phyloP scores from a whole-genome alignment of 2,113 vertebrate species.

The Phalacrocorax carbo region DNA sequence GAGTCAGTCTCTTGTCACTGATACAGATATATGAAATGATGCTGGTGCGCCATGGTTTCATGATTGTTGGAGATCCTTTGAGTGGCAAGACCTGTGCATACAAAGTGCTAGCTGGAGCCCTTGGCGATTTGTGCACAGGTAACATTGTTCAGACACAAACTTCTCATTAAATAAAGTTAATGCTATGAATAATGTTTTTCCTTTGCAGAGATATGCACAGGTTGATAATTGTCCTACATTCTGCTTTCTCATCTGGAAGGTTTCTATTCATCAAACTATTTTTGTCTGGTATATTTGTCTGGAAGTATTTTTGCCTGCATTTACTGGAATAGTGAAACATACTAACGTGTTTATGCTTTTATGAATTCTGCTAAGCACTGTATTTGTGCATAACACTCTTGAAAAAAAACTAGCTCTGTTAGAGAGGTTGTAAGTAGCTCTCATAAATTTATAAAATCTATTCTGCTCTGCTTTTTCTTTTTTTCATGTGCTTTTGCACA shows the following conservation, averaged over 20 bases:
- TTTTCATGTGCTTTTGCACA: not conserved
- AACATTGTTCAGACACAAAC: not conserved
- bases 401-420: not conserved
- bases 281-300: not conserved
- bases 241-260: not conserved
- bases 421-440: not conserved
- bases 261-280: not conserved
- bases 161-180: not conserved
- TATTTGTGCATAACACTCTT: not conserved
- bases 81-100: constrained; percentile 89
- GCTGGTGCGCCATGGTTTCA: constrained; percentile 92
- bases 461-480: not conserved
- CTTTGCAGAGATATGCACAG: not conserved
- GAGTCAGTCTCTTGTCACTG: not conserved
- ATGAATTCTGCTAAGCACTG: not conserved
- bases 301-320: not conserved
- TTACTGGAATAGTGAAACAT: not conserved
- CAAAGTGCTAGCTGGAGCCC: constrained; percentile 84
- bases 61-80: constrained; percentile 90
- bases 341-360: not conserved
- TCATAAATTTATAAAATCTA: not conserved
- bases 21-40: constrained; percentile 93
- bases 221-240: not conserved
- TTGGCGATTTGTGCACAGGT: constrained; percentile 82
- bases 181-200: not conserved